Percentiles rank a stretch among this genome's conserved stretches.
These are phyloP conservation scores for Poeciliopsis occidentalis DNA, from an alignment of 2,113 vertebrate genomes.

Conservation along the genomic window DNA sequence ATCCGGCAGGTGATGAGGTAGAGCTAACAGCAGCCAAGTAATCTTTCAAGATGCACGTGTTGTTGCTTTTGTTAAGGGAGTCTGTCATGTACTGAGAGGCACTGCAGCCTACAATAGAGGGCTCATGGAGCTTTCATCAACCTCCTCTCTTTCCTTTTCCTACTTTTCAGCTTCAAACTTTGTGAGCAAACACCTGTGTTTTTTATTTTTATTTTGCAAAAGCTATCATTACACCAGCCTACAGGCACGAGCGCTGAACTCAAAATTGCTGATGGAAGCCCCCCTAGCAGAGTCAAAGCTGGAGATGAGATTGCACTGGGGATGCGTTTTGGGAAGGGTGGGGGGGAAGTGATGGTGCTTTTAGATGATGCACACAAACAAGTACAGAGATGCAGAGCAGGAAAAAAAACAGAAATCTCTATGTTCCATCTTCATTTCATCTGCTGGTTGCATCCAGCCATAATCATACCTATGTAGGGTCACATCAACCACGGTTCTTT, in stretches of 20 bases:
- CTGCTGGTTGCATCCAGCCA: slow-evolving; percentile 28
- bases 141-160: slow-evolving; percentile 37
- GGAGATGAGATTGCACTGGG: slow-evolving; percentile 50
- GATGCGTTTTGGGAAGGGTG: slow-evolving; percentile 1
- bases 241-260: slow-evolving; percentile 57
- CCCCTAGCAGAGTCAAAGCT: slow-evolving; percentile 44
- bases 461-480: slow-evolving; percentile 52
- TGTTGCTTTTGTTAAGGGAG: slow-evolving; percentile 58
- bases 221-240: slow-evolving; percentile 65
- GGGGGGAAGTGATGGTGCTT: slow-evolving; percentile 10
- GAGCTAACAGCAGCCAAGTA: slow-evolving; percentile 68
- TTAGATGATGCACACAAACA: slow-evolving; percentile 21
- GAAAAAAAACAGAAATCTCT: slow-evolving; percentile 9
- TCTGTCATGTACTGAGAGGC: slow-evolving; percentile 42
- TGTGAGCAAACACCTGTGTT: slow-evolving; percentile 69
- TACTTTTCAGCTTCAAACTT: slow-evolving; percentile 54
- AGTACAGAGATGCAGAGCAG: slow-evolving; percentile 15
- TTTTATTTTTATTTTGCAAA: slow-evolving; percentile 12
- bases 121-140: slow-evolving; percentile 51
- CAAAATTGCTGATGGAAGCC: slow-evolving; percentile 61
- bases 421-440: slow-evolving; percentile 61
- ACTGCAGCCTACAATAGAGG: slow-evolving; percentile 57
- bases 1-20: slow-evolving; percentile 66
- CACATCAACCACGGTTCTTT: slow-evolving; percentile 25
- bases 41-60: slow-evolving; percentile 70